A percentile compares a stretch with the other conserved stretches of the same genome.
These are phyloP conservation scores for Acipenser transmontanus DNA, from an alignment of 2,797 vertebrate genomes.

Conservation along the genomic window DNA sequence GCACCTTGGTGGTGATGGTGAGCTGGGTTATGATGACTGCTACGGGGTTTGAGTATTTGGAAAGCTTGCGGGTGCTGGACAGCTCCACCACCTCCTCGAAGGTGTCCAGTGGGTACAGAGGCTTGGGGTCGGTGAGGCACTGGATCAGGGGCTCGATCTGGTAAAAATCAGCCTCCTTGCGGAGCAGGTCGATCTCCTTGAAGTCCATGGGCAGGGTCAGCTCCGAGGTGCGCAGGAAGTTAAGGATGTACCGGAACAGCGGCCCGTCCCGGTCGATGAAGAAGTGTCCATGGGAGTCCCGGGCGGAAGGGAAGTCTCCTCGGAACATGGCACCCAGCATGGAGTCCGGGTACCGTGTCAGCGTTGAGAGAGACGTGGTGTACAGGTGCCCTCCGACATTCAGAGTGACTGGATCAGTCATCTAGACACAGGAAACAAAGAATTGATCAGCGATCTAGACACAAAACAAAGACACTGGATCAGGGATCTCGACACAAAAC, in stretches of 20 bases:
- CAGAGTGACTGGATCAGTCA: slow-evolving; percentile 92
- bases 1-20: slow-evolving; percentile 93
- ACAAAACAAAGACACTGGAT: too few species aligned
- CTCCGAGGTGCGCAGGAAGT: slow-evolving; percentile 95
- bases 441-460: not conserved
- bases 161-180: slow-evolving; percentile 96
- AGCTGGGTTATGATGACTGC: slow-evolving; percentile 96
- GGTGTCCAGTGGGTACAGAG: slow-evolving; percentile 87
- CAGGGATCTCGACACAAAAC: too few species aligned
- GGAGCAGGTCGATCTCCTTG: slow-evolving; percentile 88
- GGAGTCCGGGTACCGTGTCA: slow-evolving; percentile 93
- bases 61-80: slow-evolving; percentile 94
- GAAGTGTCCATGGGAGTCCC: slow-evolving; percentile 91
- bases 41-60: slow-evolving; percentile 95
- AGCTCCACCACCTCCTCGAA: slow-evolving; percentile 96
- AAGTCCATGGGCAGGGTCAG: slow-evolving; percentile 91
- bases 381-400: slow-evolving; percentile 96
- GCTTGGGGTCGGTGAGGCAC: slow-evolving; percentile 90
- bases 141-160: slow-evolving; percentile 96
- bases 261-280: slow-evolving; percentile 96
- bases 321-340: slow-evolving; percentile 98
- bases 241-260: slow-evolving; percentile 92
- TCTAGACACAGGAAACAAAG: slow-evolving; percentile 57
- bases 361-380: slow-evolving; percentile 88
- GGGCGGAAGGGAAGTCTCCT: slow-evolving; percentile 90